These are phyloP conservation scores for Hycleus phaleratus DNA, from an alignment of 1,140 invertebrate species.

Conservation along the genomic window DNA sequence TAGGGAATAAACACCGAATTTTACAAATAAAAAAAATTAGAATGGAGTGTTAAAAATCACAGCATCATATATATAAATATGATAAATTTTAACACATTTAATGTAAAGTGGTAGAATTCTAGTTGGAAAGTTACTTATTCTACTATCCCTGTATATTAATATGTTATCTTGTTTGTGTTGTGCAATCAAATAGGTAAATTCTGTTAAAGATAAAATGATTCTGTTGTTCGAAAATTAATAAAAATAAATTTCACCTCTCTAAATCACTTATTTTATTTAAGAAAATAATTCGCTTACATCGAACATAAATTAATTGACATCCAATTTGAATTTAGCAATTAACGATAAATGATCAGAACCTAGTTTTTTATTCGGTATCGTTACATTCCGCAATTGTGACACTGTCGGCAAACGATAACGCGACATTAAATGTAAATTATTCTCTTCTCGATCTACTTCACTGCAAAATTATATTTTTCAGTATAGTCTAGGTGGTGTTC, in stretches of 20 bases:
- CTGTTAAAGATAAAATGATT: slow-evolving; percentile 5
- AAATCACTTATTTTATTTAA: slow-evolving; percentile 5
- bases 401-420: slow-evolving; percentile 55
- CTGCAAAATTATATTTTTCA: slow-evolving; percentile 20
- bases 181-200: slow-evolving; percentile 11
- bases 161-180: slow-evolving; percentile 34
- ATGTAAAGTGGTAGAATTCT: slow-evolving; percentile 22
- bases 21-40: background rate
- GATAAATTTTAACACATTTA: slow-evolving; percentile 15
- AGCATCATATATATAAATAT: slow-evolving; percentile 9
- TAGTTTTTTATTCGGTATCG: slow-evolving; percentile 64
- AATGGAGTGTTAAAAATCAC: slow-evolving; percentile 6
- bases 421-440: slow-evolving; percentile 49
- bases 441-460: slow-evolving; percentile 21
- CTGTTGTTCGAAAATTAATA: slow-evolving; percentile 37
- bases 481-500: too few relatives aligned
- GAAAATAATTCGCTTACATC: background rate
- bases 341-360: slow-evolving; percentile 74
- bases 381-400: slow-evolving; percentile 50
- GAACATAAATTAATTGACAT: background rate
- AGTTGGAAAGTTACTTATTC: slow-evolving; percentile 35
- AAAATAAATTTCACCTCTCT: slow-evolving; percentile 37
- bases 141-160: slow-evolving; percentile 29
- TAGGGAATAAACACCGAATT: slow-evolving; percentile 27
- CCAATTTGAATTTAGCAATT: slow-evolving; percentile 50